Base-by-base conservation (phyloP, 2,888 invertebrate genomes). In the Eilema depressum region DNA sequence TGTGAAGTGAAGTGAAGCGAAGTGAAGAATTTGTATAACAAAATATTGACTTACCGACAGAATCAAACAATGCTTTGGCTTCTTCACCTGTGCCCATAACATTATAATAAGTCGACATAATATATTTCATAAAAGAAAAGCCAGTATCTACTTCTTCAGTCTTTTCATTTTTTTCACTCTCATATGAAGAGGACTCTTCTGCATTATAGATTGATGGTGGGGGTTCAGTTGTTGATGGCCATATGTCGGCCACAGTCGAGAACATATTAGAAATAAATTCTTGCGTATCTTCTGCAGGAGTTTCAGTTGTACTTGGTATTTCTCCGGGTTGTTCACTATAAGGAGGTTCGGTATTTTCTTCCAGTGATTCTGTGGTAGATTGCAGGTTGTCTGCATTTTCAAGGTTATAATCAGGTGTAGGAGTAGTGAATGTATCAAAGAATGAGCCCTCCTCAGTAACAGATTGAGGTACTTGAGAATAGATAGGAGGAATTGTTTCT, bases 61-160 rank as follows among this genome's bases (percentile, higher is more conserved):
- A 83, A 68, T 92, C 87, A 84, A 92, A 95, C 53, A 94, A 80
- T n/a, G 90, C 92, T 76, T 89, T 92, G n/a, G 89, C 85, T 79
- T 94, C 91, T 74, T 91, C 89, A 80, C 85, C 88, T 3, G 83
- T 84, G n/a, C 93, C 93, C 86, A 93, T 89, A 14, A 94, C 83
- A 47, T 89, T 88, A 74, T 89, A 87, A 77, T 91, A 93, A 56
- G 86, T 86, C 56, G 88, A 80, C 68, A 87, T 80, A n/a, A 94
- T 72, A 76, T 93, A 95, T 65, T 86, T 88, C 57, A 91, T 66
- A 76, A 94, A 88, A 62, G 94, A 94, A 83, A 93, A 94, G 47
- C 88, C 85, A 75, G 90, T 88, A 70, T 86, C 83, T 28, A 82
- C 78, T 69, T 88, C 83, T 57, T 75, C 77, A 23, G 20, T 2